Percentiles rank a stretch among this genome's conserved stretches.
These are phyloP conservation scores for Lissocephala sabroskyi DNA, from an alignment of 2,888 invertebrate genomes.

Conservation along the genomic window DNA sequence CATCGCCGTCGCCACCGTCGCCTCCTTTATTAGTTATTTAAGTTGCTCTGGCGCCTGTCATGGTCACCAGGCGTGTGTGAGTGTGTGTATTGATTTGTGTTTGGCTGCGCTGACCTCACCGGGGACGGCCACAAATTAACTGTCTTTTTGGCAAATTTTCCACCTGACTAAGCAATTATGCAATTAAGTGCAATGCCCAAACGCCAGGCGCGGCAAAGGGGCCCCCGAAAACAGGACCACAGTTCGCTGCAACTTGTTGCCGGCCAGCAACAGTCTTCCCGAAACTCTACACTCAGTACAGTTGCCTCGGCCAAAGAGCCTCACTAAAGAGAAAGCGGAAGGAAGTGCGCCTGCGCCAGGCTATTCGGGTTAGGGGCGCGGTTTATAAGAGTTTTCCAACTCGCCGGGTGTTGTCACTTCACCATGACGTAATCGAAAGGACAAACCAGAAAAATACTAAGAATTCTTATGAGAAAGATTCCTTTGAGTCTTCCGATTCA, in stretches of 20 bases:
- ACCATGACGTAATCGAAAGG: constrained; percentile 65
- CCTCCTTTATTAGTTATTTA: constrained; percentile 2
- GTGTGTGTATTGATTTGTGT: constrained; percentile 22
- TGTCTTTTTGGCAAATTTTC: constrained; percentile 53
- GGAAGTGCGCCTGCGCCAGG: constrained; percentile 35
- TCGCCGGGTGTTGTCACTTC: constrained; percentile 47
- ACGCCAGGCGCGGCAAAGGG: no score
- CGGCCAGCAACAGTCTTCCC: constrained; percentile 6
- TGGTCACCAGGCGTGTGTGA: not conserved
- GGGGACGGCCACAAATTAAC: constrained; percentile 40
- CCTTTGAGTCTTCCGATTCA: constrained; percentile 42
- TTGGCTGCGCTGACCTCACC: constrained; percentile 9
- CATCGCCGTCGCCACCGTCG: constrained; percentile 1
- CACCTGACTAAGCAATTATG: constrained; percentile 55
- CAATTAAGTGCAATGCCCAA: constrained; percentile 45
- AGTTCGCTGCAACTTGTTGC: constrained; percentile 64
- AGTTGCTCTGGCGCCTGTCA: not conserved
- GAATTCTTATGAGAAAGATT: no score
- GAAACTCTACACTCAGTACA: constrained; percentile 6
- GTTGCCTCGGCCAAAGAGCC: not conserved
- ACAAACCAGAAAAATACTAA: no score
- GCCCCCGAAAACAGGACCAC: no score
- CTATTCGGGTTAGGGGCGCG: not conserved
- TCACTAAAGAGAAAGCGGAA: not conserved
- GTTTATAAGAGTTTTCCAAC: constrained; percentile 9